phyloP scores from a whole-genome alignment of 2,797 vertebrate genomes.

The Crocodylus rhombifer region DNA sequence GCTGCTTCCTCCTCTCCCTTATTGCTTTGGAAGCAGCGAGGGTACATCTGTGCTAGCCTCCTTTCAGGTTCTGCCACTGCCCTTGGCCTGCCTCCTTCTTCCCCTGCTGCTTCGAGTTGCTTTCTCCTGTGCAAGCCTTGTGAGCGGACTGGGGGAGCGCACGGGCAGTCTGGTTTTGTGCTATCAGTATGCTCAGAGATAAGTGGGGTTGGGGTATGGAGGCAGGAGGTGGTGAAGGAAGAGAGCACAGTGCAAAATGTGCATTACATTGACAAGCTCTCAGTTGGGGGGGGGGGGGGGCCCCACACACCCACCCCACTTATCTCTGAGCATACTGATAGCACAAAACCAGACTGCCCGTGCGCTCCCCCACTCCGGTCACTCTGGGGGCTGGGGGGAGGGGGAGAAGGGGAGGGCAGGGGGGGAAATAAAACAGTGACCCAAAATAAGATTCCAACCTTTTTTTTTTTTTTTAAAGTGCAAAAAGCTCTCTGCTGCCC shows the following conservation, averaged over 20 bases:
- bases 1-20: constrained; percentile 68
- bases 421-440: constrained; percentile 76
- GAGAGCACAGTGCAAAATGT: constrained; percentile 77
- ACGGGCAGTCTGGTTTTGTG: constrained; percentile 64
- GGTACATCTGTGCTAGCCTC: constrained; percentile 50
- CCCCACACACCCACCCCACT: no score
- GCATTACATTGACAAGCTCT: constrained; percentile 58
- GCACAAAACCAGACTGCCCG: constrained; percentile 70
- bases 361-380: constrained; percentile 49
- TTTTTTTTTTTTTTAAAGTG: constrained; percentile 82
- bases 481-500: constrained; percentile 87
- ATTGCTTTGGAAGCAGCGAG: constrained; percentile 78
- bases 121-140: background rate
- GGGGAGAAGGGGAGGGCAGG: constrained; percentile 25
- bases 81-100: background rate
- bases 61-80: background rate
- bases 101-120: constrained; percentile 25
- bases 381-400: background rate
- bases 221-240: background rate
- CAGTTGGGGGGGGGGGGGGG: constrained; percentile 61
- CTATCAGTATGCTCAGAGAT: constrained; percentile 67
- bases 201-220: background rate
- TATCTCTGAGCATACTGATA: constrained; percentile 62
- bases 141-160: constrained; percentile 30
- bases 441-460: constrained; percentile 76